phyloP scores from a whole-genome alignment of 2,888 invertebrate species.

The Dilophus febrilis region DNA sequence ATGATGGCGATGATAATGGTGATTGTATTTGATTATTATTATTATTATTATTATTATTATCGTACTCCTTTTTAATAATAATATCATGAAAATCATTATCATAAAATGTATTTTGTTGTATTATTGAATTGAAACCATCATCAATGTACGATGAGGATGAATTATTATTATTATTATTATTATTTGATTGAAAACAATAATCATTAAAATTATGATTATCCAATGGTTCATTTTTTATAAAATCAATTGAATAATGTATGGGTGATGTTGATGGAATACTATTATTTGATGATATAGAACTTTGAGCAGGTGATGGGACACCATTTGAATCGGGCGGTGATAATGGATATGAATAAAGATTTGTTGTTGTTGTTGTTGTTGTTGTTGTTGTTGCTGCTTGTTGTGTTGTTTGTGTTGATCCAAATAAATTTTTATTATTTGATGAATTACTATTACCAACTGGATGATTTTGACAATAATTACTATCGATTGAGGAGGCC shows the following conservation, averaged over 20 bases:
- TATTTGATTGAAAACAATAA: too few relatives aligned
- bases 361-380: conserved; percentile 32
- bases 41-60: too few relatives aligned
- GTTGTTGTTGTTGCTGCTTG: conserved; percentile 24
- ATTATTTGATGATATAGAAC: conserved; percentile 7
- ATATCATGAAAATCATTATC: too few relatives aligned
- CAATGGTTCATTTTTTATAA: conserved; percentile 5
- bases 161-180: too few relatives aligned
- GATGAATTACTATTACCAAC: conserved; percentile 21
- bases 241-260: conserved; percentile 11
- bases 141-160: conserved; percentile 1
- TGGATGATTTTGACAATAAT: conserved; percentile 23
- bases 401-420: conserved; percentile 28
- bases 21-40: too few relatives aligned
- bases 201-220: conserved; percentile 2
- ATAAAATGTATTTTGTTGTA: too few relatives aligned
- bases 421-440: not conserved
- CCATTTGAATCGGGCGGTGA: conserved; percentile 42
- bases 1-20: too few relatives aligned
- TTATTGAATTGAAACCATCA: conserved; percentile 1
- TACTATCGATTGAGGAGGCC: conserved; percentile 22
- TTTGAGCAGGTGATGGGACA: conserved; percentile 35
- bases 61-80: too few relatives aligned
- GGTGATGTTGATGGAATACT: not conserved
- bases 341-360: conserved; percentile 32